Conservation (phyloP, 2,113 vertebrate species). For the Muntiacus muntjak region DNA sequence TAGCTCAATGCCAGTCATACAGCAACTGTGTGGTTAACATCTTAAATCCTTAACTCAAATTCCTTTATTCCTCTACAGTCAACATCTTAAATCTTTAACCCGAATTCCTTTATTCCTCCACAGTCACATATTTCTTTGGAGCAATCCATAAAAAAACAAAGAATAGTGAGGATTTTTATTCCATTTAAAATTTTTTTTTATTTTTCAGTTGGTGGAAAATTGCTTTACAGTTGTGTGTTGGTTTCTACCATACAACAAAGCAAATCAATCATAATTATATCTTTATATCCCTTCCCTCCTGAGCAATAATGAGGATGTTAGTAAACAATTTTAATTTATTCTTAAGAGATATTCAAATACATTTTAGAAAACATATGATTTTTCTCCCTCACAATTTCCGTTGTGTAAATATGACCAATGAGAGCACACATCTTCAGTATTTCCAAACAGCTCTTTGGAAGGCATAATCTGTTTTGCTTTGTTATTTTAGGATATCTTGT, state of each 20-base stretch:
- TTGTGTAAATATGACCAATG: neutral
- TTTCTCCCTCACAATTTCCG: conserved; percentile 2
- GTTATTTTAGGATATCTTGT: conserved; percentile 39
- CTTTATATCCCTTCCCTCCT: neutral
- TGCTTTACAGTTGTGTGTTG: neutral
- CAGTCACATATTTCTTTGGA: neutral
- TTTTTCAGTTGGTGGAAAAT: neutral
- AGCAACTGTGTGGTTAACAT: neutral
- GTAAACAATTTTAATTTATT: conserved; percentile 1
- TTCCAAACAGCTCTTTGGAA: conserved; percentile 29
- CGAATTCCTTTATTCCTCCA: neutral
- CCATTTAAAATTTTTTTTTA: neutral
- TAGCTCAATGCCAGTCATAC: neutral
- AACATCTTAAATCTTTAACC: neutral
- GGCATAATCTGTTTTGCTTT: neutral
- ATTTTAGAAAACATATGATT: neutral
- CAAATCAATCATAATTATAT: neutral
- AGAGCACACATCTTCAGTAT: neutral
- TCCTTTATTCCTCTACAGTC: neutral
- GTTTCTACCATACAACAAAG: neutral
- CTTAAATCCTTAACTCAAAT: neutral
- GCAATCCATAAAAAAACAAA: neutral
- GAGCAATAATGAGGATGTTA: neutral
- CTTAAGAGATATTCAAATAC: conserved; percentile 17
- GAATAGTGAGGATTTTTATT: neutral